Percentiles rank a stretch among this genome's conserved stretches.
These are phyloP conservation scores for Neodon shergylaensis DNA, from an alignment of 2,113 vertebrate genomes.

Conservation along the genomic window DNA sequence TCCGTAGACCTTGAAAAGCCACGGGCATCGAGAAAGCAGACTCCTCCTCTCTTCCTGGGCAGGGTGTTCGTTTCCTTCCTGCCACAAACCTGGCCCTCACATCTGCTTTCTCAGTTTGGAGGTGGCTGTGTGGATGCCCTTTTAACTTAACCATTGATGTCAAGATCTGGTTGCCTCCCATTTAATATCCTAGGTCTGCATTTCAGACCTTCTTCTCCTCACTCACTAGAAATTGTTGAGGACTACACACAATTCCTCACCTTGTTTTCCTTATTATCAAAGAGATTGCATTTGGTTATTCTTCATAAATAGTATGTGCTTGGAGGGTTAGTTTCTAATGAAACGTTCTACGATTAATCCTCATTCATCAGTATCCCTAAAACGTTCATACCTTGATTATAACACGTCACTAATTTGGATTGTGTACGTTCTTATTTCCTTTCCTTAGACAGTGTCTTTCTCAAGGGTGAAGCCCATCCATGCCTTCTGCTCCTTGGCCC, in stretches of 20 bases:
- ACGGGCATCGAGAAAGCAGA: conserved; percentile 62
- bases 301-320: conserved; percentile 42
- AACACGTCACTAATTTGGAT: conserved; percentile 48
- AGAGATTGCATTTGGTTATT: conserved; percentile 42
- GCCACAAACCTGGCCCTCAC: conserved; percentile 50
- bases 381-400: conserved; percentile 42
- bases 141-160: conserved; percentile 45
- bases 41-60: conserved; percentile 34
- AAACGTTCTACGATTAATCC: conserved; percentile 65
- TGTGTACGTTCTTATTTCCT: conserved; percentile 7
- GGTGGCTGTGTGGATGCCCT: conserved; percentile 59
- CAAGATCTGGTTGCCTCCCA: not conserved
- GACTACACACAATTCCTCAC: conserved; percentile 43
- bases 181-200: conserved; percentile 60
- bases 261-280: conserved; percentile 38
- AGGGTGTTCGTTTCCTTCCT: not conserved
- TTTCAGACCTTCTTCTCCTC: conserved; percentile 56
- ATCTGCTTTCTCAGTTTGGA: conserved; percentile 40
- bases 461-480: conserved; percentile 34
- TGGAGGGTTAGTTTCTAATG: conserved; percentile 46
- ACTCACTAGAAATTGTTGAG: conserved; percentile 51
- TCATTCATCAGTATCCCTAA: conserved; percentile 51
- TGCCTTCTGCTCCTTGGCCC: conserved; percentile 56
- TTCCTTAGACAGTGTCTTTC: conserved; percentile 42
- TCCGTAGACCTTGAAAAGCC: conserved; percentile 12